phyloP scores from a whole-genome alignment of 1,140 invertebrate genomes.

The Drosophila melanogaster region DNA sequence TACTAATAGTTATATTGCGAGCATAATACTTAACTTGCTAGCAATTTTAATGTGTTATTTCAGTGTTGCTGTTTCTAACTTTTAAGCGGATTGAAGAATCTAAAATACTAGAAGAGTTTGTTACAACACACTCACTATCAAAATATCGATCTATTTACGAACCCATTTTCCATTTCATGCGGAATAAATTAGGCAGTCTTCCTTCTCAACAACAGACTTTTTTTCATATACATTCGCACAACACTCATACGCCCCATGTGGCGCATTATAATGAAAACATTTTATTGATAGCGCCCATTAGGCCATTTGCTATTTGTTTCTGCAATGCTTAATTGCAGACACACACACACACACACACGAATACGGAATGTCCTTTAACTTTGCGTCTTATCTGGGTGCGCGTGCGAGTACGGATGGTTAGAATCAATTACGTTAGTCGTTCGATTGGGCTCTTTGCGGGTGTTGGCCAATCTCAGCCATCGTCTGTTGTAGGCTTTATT shows the following conservation, averaged over 20 bases:
- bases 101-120: too few relatives aligned
- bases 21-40: too few relatives aligned
- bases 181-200: too few relatives aligned
- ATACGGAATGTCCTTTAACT: conserved; percentile 2
- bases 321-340: conserved; percentile 37
- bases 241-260: conserved; percentile 15
- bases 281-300: conserved; percentile 24
- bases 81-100: too few relatives aligned
- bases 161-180: too few relatives aligned
- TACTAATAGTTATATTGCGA: not conserved
- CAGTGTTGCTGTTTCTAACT: too few relatives aligned
- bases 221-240: not conserved
- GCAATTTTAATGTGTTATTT: too few relatives aligned
- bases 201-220: too few relatives aligned
- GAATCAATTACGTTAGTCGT: conserved; percentile 42
- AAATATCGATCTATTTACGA: too few relatives aligned
- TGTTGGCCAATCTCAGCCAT: conserved; percentile 12
- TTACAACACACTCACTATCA: too few relatives aligned
- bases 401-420: not conserved
- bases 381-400: not conserved
- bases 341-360: conserved; percentile 8
- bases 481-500: conserved; percentile 38
- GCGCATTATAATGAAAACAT: conserved; percentile 5
- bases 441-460: conserved; percentile 4
- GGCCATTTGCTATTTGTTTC: conserved; percentile 38